Base-by-base conservation (phyloP, 1,140 invertebrate genomes). In the Aphidius gifuensis region DNA sequence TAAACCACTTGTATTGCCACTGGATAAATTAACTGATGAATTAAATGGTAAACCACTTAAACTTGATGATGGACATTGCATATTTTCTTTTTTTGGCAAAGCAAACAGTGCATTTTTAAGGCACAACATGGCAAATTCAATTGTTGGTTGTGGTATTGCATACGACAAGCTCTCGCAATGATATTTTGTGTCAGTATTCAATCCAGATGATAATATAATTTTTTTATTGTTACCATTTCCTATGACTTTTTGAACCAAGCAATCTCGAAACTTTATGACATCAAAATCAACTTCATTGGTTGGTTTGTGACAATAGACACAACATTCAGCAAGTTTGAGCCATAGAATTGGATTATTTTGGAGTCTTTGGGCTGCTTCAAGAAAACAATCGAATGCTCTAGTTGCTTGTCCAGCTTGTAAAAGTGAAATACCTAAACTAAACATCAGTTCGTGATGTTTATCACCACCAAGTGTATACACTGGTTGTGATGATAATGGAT, bases 261-360 rank as follows among this genome's bases (percentile, higher is more conserved):
- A 85, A 68, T 87, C 86, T 49, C 85, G 82, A 60, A 83, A 82
- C 67, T 84, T 84, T 46, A 80, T 72, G 61, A 89, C 79, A 71
- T 87, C 83, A 66, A 90, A 86, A 73, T 90, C 87, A 32, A 82
- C 69, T 75, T 86, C 84, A 73, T 90, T 90, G 42, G 80, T 84
- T 55, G 82, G 73, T 83, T 90, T 89, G 64, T 90, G 83, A 48
- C 84, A 82, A 76, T 86, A 84, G 60, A 92, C 89, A 76, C 93
- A 96, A 74, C 94, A 96, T 80, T 98, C 96, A 1, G 96, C 93
- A 68, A 98, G 83, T 66, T 95, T 84, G 42, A 97, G 77, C 96
- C 96, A 98, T 5, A 98, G 83, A 55, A 92, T 83, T 2, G 94
- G 90, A 81, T 96, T 97, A 68, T 88, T 90, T 60, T 92, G 91